A percentile compares a stretch with the other conserved stretches of the same genome.
Conservation (phyloP, 2,797 vertebrate species). For the Gymnocypris eckloni region DNA sequence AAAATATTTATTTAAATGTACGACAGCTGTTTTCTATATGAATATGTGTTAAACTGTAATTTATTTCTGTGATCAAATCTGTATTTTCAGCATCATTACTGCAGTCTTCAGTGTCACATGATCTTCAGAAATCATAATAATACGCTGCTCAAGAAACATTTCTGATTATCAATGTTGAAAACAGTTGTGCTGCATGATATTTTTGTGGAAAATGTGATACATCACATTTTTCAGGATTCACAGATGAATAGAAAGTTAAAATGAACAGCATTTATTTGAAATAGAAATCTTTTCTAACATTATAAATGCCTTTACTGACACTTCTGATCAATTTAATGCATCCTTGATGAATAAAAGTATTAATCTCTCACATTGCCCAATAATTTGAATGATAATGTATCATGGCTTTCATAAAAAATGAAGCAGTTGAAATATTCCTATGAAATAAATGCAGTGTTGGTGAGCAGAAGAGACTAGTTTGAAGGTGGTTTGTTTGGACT, state of each 20-base stretch:
- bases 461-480: not conserved
- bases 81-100: not conserved
- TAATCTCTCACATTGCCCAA: not conserved
- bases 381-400: not conserved
- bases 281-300: not conserved
- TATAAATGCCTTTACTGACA: not conserved
- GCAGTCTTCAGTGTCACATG: too few relatives aligned
- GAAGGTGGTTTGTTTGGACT: not conserved
- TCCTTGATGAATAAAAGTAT: not conserved
- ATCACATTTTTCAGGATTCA: too few relatives aligned
- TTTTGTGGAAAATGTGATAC: too few relatives aligned
- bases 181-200: too few relatives aligned
- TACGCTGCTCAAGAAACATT: too few relatives aligned
- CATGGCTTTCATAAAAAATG: not conserved
- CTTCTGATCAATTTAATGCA: not conserved
- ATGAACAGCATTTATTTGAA: too few relatives aligned
- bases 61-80: not conserved
- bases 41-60: not conserved
- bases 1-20: too few relatives aligned
- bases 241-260: too few relatives aligned
- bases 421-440: not conserved
- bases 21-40: not conserved
- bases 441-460: not conserved
- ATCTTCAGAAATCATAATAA: too few relatives aligned
- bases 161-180: too few relatives aligned